Percentiles rank a stretch among this genome's conserved stretches.
These are phyloP conservation scores for Tethea ocularis DNA, from an alignment of 2,888 invertebrate genomes.

Conservation along the genomic window DNA sequence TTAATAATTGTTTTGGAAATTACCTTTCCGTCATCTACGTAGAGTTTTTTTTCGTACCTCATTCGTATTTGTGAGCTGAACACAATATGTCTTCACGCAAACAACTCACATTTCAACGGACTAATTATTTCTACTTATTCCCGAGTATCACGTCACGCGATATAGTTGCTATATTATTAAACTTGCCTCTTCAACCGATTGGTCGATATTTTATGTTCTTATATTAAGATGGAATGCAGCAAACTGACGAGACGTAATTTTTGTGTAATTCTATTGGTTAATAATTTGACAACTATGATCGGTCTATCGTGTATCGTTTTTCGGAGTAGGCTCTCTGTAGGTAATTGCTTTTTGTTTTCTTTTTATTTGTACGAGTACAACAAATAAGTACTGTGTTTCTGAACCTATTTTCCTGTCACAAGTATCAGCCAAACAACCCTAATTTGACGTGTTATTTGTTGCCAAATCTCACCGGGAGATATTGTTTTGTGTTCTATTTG, in stretches of 20 bases:
- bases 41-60: no score
- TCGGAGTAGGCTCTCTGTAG: no score
- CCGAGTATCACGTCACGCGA: not conserved
- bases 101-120: no score
- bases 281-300: no score
- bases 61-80: no score
- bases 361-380: not conserved
- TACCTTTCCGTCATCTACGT: not conserved
- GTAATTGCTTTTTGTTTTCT: not conserved
- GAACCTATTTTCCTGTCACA: not conserved
- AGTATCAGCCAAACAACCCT: not conserved
- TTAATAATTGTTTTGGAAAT: not conserved
- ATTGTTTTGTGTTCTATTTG: constrained; percentile 1
- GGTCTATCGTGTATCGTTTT: no score
- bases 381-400: not conserved
- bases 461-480: not conserved
- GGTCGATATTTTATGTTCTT: no score
- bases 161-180: not conserved
- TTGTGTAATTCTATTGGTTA: not conserved
- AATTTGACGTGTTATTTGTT: not conserved
- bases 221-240: no score
- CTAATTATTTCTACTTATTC: not conserved
- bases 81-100: no score
- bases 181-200: not conserved
- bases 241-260: no score